Evolutionary conservation across 2,797 vertebrate genomes (phyloP), one percentile per base, ranked within the genome.

Genomic region (Antrozous pallidus): DNA sequence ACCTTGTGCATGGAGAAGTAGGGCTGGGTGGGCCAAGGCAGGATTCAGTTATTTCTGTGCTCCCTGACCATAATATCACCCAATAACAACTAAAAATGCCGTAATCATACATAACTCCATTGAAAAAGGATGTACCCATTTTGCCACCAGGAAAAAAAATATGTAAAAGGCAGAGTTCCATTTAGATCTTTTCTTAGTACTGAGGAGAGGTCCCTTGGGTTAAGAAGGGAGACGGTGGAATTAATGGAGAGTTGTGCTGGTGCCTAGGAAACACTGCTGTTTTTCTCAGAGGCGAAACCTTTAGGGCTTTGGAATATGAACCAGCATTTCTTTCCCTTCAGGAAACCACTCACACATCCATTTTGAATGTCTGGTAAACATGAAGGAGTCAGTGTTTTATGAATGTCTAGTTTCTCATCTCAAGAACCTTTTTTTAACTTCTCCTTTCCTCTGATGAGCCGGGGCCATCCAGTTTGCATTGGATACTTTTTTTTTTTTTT

Each of bases 351-450:
- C 20, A 79, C 75, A 65, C 83, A 74, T 84, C 95, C 83, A 45
- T 78, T 74, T 4, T 47, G 67, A 83, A 82, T 13, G 22, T 83
- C 85, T 83, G 93, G 91, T 88, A 82, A 93, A 94, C 84, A 96
- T 5, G n/a, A 75, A 65, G n/a, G 75, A 74, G 83, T 87, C 51
- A 9, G 14, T 85, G 71, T 94, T 96, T 90, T 78, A 31, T 45
- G 42, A 91, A 85, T 40, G 85, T 95, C 96, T 96, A 7, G 54
- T 88, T 93, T 91, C 90, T 91, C 91, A 54, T 77, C 75, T 92
- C 22, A 0, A 40, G 83, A 83, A 73, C 33, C 81, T 36, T 88
- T 78, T 78, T 91, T 45, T 40, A 38, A 78, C 51, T 65, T 78
- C 70, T 70, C 45, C 58, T 80, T 75, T 36, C 10, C n/a, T 65